A percentile compares a stretch with the other conserved stretches of the same genome.
Conservation (phyloP, 2,113 vertebrate species). For the Eulemur macaco region DNA sequence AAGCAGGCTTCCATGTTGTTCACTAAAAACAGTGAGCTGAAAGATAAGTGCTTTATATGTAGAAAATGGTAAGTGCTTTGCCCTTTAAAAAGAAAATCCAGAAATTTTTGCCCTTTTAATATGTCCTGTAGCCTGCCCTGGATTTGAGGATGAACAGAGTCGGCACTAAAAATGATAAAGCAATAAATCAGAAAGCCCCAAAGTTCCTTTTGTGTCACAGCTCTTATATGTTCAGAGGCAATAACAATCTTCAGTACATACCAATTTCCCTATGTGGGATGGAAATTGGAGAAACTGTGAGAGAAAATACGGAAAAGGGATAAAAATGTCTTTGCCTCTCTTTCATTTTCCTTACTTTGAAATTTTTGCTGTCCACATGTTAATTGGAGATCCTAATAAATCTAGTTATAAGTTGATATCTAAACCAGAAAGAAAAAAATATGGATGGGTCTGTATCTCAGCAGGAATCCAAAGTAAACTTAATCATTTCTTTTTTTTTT, state of each 20-base stretch:
- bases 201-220: constrained; percentile 42
- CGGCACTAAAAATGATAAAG: constrained; percentile 47
- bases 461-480: constrained; percentile 60
- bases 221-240: constrained; percentile 52
- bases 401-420: background rate
- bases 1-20: background rate
- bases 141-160: constrained; percentile 48
- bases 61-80: constrained; percentile 72
- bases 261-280: constrained; percentile 39
- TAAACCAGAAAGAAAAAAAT: constrained; percentile 21
- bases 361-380: constrained; percentile 29
- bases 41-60: constrained; percentile 58
- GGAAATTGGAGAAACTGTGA: constrained; percentile 23
- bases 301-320: constrained; percentile 50
- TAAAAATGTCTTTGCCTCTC: constrained; percentile 35
- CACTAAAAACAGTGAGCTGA: constrained; percentile 49
- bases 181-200: constrained; percentile 60
- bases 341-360: constrained; percentile 59
- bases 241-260: constrained; percentile 26
- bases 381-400: constrained; percentile 51
- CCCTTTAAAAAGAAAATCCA: constrained; percentile 68
- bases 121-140: constrained; percentile 21
- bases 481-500: constrained; percentile 21
- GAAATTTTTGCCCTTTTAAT: constrained; percentile 47
- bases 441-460: background rate